Percentiles rank a stretch among this genome's conserved stretches.
These are phyloP conservation scores for Eidolon dupreanum DNA, from an alignment of 2,797 vertebrate genomes.

Conservation along the genomic window DNA sequence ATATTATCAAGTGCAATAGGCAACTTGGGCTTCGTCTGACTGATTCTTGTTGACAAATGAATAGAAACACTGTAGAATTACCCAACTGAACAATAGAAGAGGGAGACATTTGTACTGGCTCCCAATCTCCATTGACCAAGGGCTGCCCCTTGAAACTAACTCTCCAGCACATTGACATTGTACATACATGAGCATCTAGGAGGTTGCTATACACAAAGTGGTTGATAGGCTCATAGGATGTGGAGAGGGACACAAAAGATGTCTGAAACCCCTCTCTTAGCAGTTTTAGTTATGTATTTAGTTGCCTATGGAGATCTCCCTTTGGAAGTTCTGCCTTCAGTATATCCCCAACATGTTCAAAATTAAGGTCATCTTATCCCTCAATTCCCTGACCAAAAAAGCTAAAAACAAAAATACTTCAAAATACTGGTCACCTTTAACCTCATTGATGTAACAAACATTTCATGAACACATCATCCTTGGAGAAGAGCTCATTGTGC, in stretches of 20 bases:
- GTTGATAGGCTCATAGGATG: not conserved
- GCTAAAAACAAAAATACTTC: not conserved
- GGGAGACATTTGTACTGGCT: not conserved
- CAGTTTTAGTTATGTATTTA: not conserved
- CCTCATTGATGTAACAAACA: not conserved
- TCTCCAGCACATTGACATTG: not conserved
- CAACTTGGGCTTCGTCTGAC: not conserved
- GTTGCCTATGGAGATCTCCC: not conserved
- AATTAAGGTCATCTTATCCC: not conserved
- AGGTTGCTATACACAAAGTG: not conserved
- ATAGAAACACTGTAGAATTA: not conserved
- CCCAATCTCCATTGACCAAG: not conserved
- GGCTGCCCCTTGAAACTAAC: not conserved
- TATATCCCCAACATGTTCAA: not conserved
- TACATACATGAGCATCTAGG: fast-evolving
- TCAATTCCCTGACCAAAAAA: not conserved
- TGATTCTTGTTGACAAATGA: not conserved
- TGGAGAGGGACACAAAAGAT: not conserved
- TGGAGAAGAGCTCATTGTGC: not conserved
- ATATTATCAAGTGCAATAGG: not conserved
- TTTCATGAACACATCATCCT: not conserved
- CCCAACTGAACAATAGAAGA: not conserved
- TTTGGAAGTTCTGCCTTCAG: not conserved
- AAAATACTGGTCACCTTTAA: not conserved
- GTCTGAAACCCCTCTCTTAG: not conserved